phyloP scores from a whole-genome alignment of 2,888 invertebrate species.

The Drosophila meridiana region DNA sequence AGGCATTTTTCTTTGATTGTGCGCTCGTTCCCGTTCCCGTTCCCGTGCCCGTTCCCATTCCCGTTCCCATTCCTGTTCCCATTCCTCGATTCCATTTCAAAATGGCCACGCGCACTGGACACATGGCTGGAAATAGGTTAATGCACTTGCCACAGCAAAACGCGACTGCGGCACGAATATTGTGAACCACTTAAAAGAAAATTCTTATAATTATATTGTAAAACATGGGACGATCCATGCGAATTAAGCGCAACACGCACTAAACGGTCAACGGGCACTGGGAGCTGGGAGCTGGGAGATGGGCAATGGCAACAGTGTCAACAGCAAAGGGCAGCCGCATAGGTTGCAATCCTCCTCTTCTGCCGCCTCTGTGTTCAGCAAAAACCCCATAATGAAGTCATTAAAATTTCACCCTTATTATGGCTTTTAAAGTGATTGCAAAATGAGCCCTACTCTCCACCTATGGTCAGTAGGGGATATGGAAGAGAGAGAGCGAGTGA shows the following conservation, averaged over 20 bases:
- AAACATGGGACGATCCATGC: conserved; percentile 56
- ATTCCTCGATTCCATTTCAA: conserved; percentile 42
- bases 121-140: conserved; percentile 55
- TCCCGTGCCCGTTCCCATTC: background rate
- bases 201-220: conserved; percentile 75
- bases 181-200: conserved; percentile 58
- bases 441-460: conserved; percentile 63
- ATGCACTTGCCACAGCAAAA: conserved; percentile 58
- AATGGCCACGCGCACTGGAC: conserved; percentile 52
- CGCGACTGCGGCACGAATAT: conserved; percentile 38
- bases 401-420: conserved; percentile 83
- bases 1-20: conserved; percentile 54
- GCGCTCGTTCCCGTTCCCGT: conserved; percentile 15
- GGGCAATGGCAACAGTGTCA: conserved; percentile 61
- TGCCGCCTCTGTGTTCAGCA: conserved; percentile 1
- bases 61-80: conserved; percentile 10
- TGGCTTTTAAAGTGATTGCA: conserved; percentile 82
- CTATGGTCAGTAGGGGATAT: conserved; percentile 18
- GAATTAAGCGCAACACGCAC: conserved; percentile 58
- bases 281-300: conserved; percentile 21
- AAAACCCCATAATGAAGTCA: conserved; percentile 74
- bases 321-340: conserved; percentile 54
- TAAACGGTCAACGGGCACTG: conserved; percentile 32
- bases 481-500: background rate
- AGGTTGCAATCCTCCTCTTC: conserved; percentile 8